Evolutionary conservation across 2,113 vertebrate genomes (phyloP).

Genomic region (Australoheros scitulus): DNA sequence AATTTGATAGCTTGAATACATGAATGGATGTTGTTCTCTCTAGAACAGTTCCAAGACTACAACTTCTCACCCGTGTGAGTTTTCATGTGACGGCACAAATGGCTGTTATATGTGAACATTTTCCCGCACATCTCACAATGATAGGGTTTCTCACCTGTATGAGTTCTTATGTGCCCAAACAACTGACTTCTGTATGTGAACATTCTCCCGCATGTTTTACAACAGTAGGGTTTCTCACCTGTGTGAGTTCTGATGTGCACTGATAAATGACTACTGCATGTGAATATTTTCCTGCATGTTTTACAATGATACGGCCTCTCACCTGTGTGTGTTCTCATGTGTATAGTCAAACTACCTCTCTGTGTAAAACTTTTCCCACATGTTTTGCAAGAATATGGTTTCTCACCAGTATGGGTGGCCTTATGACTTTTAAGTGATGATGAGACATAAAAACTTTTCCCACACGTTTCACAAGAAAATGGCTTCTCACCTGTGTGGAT

Average conservation of each 20-base stretch:
- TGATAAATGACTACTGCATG: neutral
- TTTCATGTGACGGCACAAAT: neutral
- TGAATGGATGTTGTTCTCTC: neutral
- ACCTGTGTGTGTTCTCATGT: neutral
- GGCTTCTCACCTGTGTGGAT: constrained; percentile 13
- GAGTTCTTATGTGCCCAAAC: neutral
- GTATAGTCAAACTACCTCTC: neutral
- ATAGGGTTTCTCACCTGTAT: neutral
- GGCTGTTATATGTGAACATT: neutral
- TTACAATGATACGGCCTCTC: constrained; percentile 12
- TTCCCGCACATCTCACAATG: neutral
- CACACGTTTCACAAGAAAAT: neutral
- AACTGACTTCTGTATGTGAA: neutral
- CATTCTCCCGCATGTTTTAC: neutral
- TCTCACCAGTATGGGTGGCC: neutral
- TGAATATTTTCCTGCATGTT: constrained; percentile 10
- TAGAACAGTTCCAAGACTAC: neutral
- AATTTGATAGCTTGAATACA: neutral
- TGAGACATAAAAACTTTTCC: neutral
- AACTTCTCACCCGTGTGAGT: neutral
- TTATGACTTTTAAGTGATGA: neutral
- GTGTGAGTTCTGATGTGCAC: constrained; percentile 9
- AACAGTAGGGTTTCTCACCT: neutral
- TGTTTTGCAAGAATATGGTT: neutral
- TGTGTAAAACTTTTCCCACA: neutral